These are phyloP conservation scores for Phasia obesa DNA, from an alignment of 2,888 invertebrate species.

Conservation along the genomic window DNA sequence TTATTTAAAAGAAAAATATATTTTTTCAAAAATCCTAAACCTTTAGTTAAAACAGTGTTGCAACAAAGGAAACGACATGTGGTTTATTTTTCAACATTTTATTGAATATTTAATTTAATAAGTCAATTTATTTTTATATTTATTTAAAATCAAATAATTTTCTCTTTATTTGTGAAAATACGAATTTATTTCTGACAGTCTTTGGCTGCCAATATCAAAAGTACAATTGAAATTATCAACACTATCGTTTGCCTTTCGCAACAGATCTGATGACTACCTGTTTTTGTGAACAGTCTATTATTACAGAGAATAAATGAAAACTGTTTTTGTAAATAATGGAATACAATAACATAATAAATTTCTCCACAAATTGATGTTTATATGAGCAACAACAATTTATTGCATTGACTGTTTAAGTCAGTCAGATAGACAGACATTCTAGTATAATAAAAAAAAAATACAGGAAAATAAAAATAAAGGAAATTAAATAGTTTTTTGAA, in stretches of 20 bases:
- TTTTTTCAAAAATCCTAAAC: no score
- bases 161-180: no score
- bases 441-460: not conserved
- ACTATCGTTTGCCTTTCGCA: not conserved
- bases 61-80: no score
- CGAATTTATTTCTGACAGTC: no score
- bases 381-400: constrained; percentile 17
- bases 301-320: constrained; percentile 15
- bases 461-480: not conserved
- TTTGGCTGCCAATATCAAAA: no score
- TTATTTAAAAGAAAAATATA: no score
- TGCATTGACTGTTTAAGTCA: not conserved
- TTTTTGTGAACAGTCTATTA: not conserved
- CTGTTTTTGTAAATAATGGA: constrained; percentile 22
- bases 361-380: constrained; percentile 29
- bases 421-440: not conserved
- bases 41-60: no score
- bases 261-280: not conserved
- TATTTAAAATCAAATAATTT: no score
- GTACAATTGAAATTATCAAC: no score
- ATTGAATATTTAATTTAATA: no score
- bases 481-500: constrained; percentile 2
- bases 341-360: constrained; percentile 12
- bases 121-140: no score
- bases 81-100: no score